Evolutionary conservation across 2,797 vertebrate genomes (phyloP).

Genomic region (Phoebastria nigripes): DNA sequence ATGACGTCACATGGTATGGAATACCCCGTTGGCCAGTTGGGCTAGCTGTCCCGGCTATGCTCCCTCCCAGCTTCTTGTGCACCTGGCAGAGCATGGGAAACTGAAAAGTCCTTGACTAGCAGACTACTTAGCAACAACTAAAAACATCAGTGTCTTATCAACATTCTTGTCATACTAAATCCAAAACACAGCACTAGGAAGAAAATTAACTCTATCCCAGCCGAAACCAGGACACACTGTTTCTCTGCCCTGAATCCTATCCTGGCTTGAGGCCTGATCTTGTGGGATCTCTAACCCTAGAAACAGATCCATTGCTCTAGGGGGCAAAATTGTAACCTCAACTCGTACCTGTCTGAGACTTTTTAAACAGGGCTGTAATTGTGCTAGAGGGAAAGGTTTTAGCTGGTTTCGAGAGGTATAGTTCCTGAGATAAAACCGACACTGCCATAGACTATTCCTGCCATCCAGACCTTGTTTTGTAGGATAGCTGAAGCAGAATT

Average conservation of each 20-base stretch:
- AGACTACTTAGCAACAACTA: no score
- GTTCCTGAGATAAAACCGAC: not conserved
- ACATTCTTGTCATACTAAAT: no score
- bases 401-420: not conserved
- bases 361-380: not conserved
- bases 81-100: no score
- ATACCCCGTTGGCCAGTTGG: no score
- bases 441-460: not conserved
- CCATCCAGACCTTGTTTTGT: not conserved
- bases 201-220: no score
- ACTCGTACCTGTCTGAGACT: not conserved
- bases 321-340: not conserved
- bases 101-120: no score
- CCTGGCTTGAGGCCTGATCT: not conserved
- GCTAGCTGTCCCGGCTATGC: no score
- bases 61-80: no score
- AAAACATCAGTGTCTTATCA: no score
- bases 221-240: no score
- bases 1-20: no score
- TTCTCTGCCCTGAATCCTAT: not conserved
- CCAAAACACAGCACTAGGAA: no score
- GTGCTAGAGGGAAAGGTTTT: not conserved
- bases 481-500: not conserved
- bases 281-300: not conserved
- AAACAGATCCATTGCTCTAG: not conserved